Percentiles rank a stretch among this genome's conserved stretches.
These are phyloP conservation scores for Rhinolophus ferrumequinum DNA, from an alignment of 2,113 vertebrate genomes.

Conservation along the genomic window DNA sequence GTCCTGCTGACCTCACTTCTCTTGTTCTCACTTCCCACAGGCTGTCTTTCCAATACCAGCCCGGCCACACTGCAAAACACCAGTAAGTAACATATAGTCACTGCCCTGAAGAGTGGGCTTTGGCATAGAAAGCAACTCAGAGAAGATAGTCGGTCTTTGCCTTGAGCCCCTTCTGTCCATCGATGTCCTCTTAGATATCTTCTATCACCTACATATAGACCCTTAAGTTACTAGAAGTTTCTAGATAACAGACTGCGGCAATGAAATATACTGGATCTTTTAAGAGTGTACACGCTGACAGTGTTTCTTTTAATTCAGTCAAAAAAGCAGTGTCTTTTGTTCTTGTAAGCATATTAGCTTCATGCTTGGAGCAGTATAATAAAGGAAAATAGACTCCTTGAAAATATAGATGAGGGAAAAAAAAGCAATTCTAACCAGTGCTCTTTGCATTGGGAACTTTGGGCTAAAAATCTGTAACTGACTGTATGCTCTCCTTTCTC, in stretches of 20 bases:
- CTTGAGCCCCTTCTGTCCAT: conserved; percentile 21
- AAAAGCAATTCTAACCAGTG: not conserved
- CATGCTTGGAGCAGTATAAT: not conserved
- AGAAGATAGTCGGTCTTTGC: not conserved
- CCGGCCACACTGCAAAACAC: conserved; percentile 95
- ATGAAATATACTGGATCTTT: not conserved
- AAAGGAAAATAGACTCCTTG: not conserved
- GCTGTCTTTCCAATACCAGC: conserved; percentile 93
- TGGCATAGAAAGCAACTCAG: not conserved
- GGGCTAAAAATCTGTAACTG: not conserved
- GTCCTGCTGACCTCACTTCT: conserved; percentile 57
- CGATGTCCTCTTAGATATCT: not conserved
- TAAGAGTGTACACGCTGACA: not conserved
- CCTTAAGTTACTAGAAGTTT: not conserved
- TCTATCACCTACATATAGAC: not conserved
- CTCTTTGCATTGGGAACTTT: not conserved
- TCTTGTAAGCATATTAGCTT: not conserved
- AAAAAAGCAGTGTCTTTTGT: not conserved
- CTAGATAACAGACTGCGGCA: not conserved
- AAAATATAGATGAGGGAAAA: not conserved
- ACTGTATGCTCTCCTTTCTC: not conserved
- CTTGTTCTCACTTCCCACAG: conserved; percentile 87
- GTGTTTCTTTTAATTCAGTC: not conserved
- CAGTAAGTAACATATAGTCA: conserved; percentile 87
- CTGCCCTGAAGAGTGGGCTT: not conserved